phyloP scores from a whole-genome alignment of 2,113 vertebrate species.

The Heloderma charlesbogerti region DNA sequence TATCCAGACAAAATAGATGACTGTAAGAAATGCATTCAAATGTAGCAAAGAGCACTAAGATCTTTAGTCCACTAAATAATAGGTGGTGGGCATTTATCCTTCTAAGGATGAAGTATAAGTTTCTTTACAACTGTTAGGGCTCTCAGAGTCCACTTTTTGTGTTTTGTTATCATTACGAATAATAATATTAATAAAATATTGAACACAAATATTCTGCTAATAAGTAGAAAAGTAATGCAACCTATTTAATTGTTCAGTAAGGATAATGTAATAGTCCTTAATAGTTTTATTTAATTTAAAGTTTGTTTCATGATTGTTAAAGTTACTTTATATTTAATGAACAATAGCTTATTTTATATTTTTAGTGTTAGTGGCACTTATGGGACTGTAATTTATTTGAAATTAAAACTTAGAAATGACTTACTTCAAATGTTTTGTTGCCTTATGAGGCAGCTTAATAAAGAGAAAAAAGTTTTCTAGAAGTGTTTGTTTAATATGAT shows the following conservation, averaged over 20 bases:
- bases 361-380: constrained; percentile 22
- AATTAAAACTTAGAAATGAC: constrained; percentile 29
- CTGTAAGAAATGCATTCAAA: no score
- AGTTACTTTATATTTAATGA: constrained; percentile 31
- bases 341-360: constrained; percentile 21
- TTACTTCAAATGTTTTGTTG: rapidly evolving
- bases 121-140: no score
- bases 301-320: background rate
- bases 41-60: no score
- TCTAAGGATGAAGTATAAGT: no score
- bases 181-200: no score
- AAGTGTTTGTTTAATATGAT: constrained; percentile 41
- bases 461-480: constrained; percentile 58
- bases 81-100: no score
- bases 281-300: background rate
- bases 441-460: background rate
- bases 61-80: no score
- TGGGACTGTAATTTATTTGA: background rate
- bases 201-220: no score
- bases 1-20: no score
- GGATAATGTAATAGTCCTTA: background rate
- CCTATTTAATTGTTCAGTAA: background rate
- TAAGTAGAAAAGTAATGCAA: background rate
- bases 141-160: no score
- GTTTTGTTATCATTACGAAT: no score